A percentile compares a stretch with the other conserved stretches of the same genome.
Evolutionary conservation across 35 echinoderm and acorn worm genomes (phyloP).

Genomic region (Heliocidaris erythrogramma): DNA sequence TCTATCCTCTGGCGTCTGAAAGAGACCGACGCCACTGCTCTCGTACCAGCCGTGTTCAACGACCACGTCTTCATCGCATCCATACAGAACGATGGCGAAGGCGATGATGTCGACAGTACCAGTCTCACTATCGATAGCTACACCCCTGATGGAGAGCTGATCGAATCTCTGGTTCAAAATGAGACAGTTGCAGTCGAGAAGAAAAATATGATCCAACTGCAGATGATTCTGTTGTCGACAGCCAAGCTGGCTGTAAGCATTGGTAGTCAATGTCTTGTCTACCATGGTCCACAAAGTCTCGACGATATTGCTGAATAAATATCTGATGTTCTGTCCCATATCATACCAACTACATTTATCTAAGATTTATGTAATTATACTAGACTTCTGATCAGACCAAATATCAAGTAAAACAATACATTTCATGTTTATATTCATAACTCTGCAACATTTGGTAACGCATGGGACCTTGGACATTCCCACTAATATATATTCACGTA

Average conservation of each 20-base stretch:
- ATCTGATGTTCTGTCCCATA: not conserved
- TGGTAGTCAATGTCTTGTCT: not conserved
- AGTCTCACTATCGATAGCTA: conserved; percentile 8
- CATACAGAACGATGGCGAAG: not conserved
- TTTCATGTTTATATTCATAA: no score
- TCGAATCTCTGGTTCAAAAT: conserved; percentile 34
- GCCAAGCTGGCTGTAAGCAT: conserved; percentile 10
- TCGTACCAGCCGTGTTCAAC: not conserved
- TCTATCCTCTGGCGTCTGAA: not conserved
- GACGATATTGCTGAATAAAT: not conserved
- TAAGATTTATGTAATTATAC: no score
- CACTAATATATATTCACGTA: no score
- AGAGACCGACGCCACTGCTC: not conserved
- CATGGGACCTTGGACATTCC: no score
- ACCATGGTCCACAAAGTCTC: not conserved
- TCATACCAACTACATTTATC: no score
- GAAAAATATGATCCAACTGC: not conserved
- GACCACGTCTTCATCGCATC: conserved; percentile 41
- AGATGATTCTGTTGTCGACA: conserved; percentile 20
- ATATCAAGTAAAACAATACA: no score
- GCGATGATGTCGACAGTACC: not conserved
- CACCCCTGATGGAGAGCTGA: conserved; percentile 23
- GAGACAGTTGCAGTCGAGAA: not conserved
- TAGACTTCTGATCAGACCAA: no score
- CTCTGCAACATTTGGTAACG: no score